Conservation (phyloP, 2,888 invertebrate species). For the Platypus cylindrus region DNA sequence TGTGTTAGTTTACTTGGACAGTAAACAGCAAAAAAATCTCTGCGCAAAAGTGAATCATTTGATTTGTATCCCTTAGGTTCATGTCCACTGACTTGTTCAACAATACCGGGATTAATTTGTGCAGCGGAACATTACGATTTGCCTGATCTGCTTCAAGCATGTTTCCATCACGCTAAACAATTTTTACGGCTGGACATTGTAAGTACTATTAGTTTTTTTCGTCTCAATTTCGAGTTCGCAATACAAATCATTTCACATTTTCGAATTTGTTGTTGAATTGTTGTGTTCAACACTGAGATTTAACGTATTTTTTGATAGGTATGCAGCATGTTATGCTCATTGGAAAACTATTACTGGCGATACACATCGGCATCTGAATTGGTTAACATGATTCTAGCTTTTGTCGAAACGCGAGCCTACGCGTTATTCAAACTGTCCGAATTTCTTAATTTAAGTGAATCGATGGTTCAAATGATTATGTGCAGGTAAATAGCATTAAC, state of each 20-base stretch:
- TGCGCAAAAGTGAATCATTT: no score
- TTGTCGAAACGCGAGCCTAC: conserved; percentile 76
- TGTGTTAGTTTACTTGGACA: no score
- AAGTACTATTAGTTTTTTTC: conserved; percentile 24
- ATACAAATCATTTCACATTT: background rate
- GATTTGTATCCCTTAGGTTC: conserved; percentile 57
- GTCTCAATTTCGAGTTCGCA: no score
- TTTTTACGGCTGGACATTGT: conserved; percentile 85
- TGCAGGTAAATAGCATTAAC: conserved; percentile 36
- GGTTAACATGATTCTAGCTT: conserved; percentile 87
- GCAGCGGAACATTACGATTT: conserved; percentile 91
- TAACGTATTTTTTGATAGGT: conserved; percentile 42
- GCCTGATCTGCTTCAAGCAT: conserved; percentile 83
- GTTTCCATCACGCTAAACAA: conserved; percentile 92
- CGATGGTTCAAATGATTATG: conserved; percentile 92
- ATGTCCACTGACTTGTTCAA: conserved; percentile 82
- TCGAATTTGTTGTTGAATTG: background rate
- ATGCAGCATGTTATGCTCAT: conserved; percentile 82
- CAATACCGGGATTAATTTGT: conserved; percentile 84
- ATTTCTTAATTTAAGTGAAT: conserved; percentile 79
- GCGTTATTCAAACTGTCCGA: conserved; percentile 74
- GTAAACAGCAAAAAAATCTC: no score
- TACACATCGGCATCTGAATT: conserved; percentile 88
- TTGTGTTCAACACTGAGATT: no score
- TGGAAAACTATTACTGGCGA: conserved; percentile 92